Evolutionary conservation across 2,797 vertebrate species (phyloP), one percentile per base, ranked within the genome.

Genomic region (Odontamblyopus rebecca): DNA sequence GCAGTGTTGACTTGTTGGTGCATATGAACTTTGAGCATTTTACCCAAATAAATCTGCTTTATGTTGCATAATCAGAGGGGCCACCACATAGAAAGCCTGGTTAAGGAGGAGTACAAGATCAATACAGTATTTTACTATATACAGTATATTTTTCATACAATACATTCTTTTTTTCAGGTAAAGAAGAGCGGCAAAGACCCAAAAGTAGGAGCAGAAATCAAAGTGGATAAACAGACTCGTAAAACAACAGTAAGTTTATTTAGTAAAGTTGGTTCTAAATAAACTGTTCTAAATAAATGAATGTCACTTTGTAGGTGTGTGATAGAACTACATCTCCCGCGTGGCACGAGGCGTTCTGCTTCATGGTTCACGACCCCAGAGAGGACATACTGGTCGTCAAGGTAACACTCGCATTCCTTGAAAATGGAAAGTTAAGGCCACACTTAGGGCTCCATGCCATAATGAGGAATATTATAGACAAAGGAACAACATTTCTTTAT

Each of bases 301-400:
- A 16, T 19, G 8, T 38, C 2, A 35, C 6, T 76, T 50, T 77
- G 19, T 69, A 98, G 97, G 94, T 95, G 30, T 88, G 92, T 67
- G 67, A 95, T 75, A 95, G 95, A 0, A 93, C 90, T 12, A 73
- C 88, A 1, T 92, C 94, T 2, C 97, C 97, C 0, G 41, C 92
- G 51, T 98, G 97, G 97, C 94, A 95, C 0, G 96, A 97, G 80
- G 94, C 89, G 0, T 96, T 96, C 86, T 91, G 93, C 85, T 98
- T 97, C 85, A 87, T 90, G 76, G 86, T 98, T 86, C 93, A 72
- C 82, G 91, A 94, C 74, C 97, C 97, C 12, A 89, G 91, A 9
- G 69, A 84, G 1, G 96, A 97, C 64, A 89, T 91, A 1, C 92
- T 98, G 79, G 86, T 95, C 62, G 71, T 95, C 26, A 96, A 96